These are phyloP conservation scores for Herminia tarsipennalis DNA, from an alignment of 2,888 invertebrate genomes.

Conservation along the genomic window DNA sequence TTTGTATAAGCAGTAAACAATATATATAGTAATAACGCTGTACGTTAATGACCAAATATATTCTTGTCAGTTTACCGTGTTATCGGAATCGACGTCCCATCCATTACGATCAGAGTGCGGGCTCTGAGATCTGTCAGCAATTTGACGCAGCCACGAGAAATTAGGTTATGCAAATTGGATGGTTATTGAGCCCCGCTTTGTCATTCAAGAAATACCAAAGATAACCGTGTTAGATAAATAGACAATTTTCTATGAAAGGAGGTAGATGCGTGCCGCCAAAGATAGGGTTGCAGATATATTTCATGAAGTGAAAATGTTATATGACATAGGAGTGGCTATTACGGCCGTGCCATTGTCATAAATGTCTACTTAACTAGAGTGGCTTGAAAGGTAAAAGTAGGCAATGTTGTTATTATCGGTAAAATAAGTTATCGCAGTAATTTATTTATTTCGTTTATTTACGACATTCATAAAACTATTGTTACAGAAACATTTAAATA, in stretches of 20 bases:
- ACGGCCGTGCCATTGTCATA: conserved; percentile 35
- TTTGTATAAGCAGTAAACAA: conserved; percentile 5
- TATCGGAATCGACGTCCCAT: conserved; percentile 62
- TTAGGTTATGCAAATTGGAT: conserved; percentile 76
- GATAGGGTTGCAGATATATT: conserved; percentile 26
- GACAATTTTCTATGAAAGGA: conserved; percentile 25
- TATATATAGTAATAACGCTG: conserved; percentile 24
- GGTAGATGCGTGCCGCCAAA: conserved; percentile 7
- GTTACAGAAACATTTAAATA: too few species aligned
- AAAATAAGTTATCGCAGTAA: too few species aligned
- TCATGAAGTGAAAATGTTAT: conserved; percentile 32
- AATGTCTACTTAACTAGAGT: conserved; percentile 43
- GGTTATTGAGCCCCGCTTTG: conserved; percentile 62
- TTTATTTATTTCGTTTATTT: too few species aligned
- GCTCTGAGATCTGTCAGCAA: conserved; percentile 65
- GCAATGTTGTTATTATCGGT: conserved; percentile 38
- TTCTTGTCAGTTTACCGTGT: conserved; percentile 59
- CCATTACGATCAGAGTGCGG: conserved; percentile 56
- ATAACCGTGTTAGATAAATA: conserved; percentile 54
- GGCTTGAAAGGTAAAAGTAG: conserved; percentile 33
- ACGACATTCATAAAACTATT: too few species aligned
- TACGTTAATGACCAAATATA: conserved; percentile 50
- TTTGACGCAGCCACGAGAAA: conserved; percentile 69
- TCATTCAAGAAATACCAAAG: conserved; percentile 60
- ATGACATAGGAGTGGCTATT: conserved; percentile 26